Evolutionary conservation across 92 coral and sea anemone genomes (phyloP).

Genomic region (Zoanthus solanderi): DNA sequence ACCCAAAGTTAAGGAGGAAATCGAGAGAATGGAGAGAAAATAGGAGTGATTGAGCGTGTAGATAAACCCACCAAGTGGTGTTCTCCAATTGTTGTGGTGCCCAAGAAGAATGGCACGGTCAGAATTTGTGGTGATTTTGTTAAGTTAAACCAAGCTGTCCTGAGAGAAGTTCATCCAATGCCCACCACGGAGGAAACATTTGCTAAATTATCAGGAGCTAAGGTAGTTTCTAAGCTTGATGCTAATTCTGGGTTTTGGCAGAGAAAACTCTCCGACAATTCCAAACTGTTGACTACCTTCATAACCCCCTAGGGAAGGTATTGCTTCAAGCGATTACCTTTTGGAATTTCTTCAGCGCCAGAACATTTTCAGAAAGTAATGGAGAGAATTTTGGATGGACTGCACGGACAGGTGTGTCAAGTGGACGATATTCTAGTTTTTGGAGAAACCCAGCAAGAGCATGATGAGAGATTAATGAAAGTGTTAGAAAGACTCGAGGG

Average conservation of each 20-base stretch:
- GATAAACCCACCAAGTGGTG: constrained; percentile 40
- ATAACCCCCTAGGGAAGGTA: constrained; percentile 57
- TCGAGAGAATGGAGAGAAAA: constrained; percentile 19
- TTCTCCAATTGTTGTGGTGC: constrained; percentile 8
- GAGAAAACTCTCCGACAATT: constrained; percentile 37
- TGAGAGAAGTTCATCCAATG: not conserved
- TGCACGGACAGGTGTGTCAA: constrained; percentile 61
- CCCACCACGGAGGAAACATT: constrained; percentile 62
- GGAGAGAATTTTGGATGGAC: constrained; percentile 47
- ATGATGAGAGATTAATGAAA: constrained; percentile 45
- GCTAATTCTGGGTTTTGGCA: constrained; percentile 64
- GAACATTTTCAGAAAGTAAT: constrained; percentile 54
- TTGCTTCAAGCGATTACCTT: constrained; percentile 31
- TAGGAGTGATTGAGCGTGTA: constrained; percentile 34
- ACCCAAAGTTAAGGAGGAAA: not conserved
- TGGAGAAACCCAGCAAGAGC: constrained; percentile 44
- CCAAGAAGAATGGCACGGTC: constrained; percentile 48
- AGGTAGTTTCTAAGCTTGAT: constrained; percentile 51
- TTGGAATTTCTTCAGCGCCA: constrained; percentile 17
- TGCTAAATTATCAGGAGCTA: constrained; percentile 62
- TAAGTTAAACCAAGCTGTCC: constrained; percentile 56
- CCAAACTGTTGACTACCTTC: constrained; percentile 54
- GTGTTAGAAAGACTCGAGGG: constrained; percentile 27
- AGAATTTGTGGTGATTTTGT: constrained; percentile 68
- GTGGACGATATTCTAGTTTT: constrained; percentile 73